Evolutionary conservation across 2,797 vertebrate species (phyloP).

Genomic region (Enteromius fasciolatus): DNA sequence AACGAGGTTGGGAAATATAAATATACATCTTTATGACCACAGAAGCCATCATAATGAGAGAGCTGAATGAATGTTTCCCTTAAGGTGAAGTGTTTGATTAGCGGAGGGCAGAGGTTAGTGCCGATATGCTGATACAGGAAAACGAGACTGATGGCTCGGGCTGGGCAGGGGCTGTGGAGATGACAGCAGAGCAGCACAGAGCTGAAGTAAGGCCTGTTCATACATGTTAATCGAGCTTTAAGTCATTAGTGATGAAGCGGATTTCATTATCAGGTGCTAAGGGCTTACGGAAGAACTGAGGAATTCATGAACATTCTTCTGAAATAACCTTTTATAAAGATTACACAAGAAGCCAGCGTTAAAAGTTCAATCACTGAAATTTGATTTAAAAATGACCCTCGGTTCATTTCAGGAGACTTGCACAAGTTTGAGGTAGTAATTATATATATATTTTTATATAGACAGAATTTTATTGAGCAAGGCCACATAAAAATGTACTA

Average conservation of each 20-base stretch:
- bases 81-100: constrained; percentile 98
- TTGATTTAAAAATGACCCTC: neutral
- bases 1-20: constrained; percentile 90
- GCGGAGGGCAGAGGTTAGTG: constrained; percentile 93
- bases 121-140: constrained; percentile 80
- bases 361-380: neutral
- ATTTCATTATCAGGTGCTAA: constrained; percentile 24
- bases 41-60: constrained; percentile 91
- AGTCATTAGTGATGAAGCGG: constrained; percentile 21
- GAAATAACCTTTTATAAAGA: neutral
- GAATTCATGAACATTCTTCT: neutral
- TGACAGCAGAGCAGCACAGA: constrained; percentile 70
- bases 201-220: constrained; percentile 10
- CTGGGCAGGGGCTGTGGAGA: constrained; percentile 75
- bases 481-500: neutral
- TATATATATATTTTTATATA: too few relatives aligned
- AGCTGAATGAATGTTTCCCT: constrained; percentile 85
- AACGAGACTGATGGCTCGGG: constrained; percentile 76
- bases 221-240: constrained; percentile 53
- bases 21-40: constrained; percentile 90
- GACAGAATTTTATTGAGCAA: neutral
- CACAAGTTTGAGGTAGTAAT: neutral
- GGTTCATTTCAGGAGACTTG: neutral
- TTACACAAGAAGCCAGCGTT: neutral
- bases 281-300: neutral